phyloP scores from a whole-genome alignment of 2,113 vertebrate species.

The Procavia capensis region DNA sequence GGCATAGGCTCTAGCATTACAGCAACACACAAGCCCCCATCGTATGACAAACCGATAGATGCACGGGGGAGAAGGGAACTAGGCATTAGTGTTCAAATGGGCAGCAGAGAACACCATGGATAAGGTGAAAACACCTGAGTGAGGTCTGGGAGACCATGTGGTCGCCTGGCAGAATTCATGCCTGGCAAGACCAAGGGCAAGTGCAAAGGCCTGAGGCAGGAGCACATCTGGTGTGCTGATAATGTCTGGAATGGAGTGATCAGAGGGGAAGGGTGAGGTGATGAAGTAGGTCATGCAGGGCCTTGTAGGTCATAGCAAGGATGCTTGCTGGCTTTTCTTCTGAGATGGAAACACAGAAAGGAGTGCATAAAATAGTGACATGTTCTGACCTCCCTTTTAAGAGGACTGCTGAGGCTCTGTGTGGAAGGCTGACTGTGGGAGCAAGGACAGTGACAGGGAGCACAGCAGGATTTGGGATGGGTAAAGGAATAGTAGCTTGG shows the following conservation, averaged over 20 bases:
- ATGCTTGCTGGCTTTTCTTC: conserved; percentile 34
- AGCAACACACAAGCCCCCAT: too few relatives aligned
- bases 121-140: not conserved
- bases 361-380: not conserved
- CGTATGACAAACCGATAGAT: too few relatives aligned
- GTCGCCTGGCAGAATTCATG: not conserved
- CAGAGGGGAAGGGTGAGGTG: not conserved
- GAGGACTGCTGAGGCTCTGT: not conserved
- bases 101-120: not conserved
- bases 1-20: too few relatives aligned
- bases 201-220: conserved; percentile 22
- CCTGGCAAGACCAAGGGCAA: not conserved
- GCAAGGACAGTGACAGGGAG: not conserved
- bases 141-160: not conserved
- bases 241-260: not conserved
- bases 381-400: conserved; percentile 26
- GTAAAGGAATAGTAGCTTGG: not conserved
- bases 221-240: conserved; percentile 31
- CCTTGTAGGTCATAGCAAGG: conserved; percentile 66
- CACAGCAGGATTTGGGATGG: not conserved
- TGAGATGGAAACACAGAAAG: conserved; percentile 30
- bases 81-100: not conserved
- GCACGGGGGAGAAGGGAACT: not conserved
- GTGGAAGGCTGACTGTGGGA: not conserved
- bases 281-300: not conserved